phyloP scores from a whole-genome alignment of 1,140 invertebrate genomes.

The Cheumatopsyche charites region DNA sequence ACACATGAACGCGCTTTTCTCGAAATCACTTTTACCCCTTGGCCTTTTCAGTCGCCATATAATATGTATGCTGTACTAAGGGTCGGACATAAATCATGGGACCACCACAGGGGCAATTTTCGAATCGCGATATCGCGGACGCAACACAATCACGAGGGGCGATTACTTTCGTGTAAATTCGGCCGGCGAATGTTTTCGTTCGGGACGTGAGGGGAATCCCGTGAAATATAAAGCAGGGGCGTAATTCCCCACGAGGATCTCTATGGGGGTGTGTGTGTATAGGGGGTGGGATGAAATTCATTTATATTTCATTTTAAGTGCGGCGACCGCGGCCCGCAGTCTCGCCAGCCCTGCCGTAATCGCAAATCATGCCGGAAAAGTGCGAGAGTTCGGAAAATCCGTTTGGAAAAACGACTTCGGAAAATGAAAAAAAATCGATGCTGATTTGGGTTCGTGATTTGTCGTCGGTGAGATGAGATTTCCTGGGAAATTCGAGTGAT shows the following conservation, averaged over 20 bases:
- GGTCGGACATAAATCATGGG: too few species aligned
- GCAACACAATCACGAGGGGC: not conserved
- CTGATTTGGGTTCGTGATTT: not conserved
- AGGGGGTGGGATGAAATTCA: not conserved
- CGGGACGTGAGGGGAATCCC: constrained; percentile 33
- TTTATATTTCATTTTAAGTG: constrained; percentile 21
- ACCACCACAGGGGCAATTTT: too few species aligned
- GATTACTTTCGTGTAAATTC: constrained; percentile 30
- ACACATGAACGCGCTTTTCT: too few species aligned
- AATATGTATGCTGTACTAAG: too few species aligned
- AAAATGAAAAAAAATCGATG: not conserved
- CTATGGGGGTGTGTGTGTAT: constrained; percentile 6
- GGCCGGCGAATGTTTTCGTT: constrained; percentile 22
- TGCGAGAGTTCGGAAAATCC: not conserved
- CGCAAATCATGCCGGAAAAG: constrained; percentile 17
- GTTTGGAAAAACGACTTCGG: not conserved
- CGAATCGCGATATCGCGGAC: too few species aligned
- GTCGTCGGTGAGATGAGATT: too few species aligned
- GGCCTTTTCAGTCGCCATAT: too few species aligned
- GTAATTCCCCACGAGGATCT: constrained; percentile 42
- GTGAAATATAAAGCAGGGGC: constrained; percentile 36
- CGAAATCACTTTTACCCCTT: too few species aligned
- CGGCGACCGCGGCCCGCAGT: constrained; percentile 2
- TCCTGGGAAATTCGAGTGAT: too few species aligned
- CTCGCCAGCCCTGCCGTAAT: constrained; percentile 1